A percentile compares a stretch with the other conserved stretches of the same genome.
Conservation (phyloP, 2,113 vertebrate species). For the Mobula birostris region DNA sequence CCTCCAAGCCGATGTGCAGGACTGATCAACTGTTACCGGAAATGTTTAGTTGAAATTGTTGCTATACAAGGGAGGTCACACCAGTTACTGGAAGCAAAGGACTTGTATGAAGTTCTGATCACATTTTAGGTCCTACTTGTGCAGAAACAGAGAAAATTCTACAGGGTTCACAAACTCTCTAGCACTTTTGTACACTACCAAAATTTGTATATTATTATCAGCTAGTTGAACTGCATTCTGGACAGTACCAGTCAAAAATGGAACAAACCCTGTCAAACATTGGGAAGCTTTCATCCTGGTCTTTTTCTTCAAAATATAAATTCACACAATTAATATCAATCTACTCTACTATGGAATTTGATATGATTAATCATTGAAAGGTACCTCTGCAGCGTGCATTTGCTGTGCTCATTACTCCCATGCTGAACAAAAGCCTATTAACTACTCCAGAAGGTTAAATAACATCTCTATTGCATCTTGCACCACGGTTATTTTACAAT, state of each 20-base stretch:
- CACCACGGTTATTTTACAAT: background rate
- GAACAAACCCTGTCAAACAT: background rate
- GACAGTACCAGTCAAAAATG: background rate
- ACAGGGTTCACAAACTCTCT: too few species aligned
- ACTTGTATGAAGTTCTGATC: too few species aligned
- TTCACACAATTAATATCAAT: background rate
- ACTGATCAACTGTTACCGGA: too few species aligned
- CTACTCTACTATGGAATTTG: background rate
- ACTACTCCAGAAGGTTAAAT: background rate
- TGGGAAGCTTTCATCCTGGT: background rate
- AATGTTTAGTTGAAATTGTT: too few species aligned
- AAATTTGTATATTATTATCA: background rate
- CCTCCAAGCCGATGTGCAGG: too few species aligned
- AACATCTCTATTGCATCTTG: background rate
- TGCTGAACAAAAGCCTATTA: slow-evolving; percentile 12
- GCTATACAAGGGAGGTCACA: too few species aligned
- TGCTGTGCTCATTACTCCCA: background rate
- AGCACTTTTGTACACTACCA: too few species aligned
- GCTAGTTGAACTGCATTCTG: background rate
- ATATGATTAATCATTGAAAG: background rate
- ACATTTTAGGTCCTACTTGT: too few species aligned
- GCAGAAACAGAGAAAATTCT: too few species aligned
- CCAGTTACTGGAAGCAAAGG: too few species aligned
- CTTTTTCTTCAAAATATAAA: background rate
- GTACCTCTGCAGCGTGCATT: background rate